These are phyloP conservation scores for Guaruba guarouba DNA, from an alignment of 2,113 vertebrate species.

Conservation along the genomic window DNA sequence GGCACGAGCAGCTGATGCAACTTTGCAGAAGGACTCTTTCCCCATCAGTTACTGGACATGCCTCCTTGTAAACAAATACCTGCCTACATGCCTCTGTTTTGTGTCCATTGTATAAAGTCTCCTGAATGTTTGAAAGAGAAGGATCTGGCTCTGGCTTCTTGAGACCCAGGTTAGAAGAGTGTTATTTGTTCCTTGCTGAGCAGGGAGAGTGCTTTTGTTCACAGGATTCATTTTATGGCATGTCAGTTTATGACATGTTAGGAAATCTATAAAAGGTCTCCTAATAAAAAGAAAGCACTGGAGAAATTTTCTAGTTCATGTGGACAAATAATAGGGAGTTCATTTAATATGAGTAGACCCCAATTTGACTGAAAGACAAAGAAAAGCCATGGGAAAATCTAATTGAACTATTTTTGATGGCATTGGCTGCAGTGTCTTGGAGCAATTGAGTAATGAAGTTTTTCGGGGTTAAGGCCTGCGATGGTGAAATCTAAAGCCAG, in stretches of 20 bases:
- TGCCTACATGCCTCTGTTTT: accelerated
- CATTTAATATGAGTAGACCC: background rate
- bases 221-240: background rate
- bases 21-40: background rate
- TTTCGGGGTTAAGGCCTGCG: background rate
- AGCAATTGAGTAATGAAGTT: background rate
- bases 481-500: background rate
- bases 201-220: background rate
- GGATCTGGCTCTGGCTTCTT: background rate
- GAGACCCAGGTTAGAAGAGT: background rate
- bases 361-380: background rate
- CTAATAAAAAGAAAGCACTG: background rate
- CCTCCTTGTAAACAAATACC: accelerated
- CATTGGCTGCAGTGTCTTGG: background rate
- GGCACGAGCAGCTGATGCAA: background rate
- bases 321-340: background rate
- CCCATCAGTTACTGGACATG: accelerated
- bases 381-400: background rate
- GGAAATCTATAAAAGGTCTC: background rate
- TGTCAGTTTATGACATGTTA: background rate
- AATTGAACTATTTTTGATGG: background rate
- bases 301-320: background rate
- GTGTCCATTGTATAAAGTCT: background rate
- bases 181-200: background rate
- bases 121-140: background rate